Base-by-base conservation (phyloP, 2,113 vertebrate genomes). In the Physeter macrocephalus region DNA sequence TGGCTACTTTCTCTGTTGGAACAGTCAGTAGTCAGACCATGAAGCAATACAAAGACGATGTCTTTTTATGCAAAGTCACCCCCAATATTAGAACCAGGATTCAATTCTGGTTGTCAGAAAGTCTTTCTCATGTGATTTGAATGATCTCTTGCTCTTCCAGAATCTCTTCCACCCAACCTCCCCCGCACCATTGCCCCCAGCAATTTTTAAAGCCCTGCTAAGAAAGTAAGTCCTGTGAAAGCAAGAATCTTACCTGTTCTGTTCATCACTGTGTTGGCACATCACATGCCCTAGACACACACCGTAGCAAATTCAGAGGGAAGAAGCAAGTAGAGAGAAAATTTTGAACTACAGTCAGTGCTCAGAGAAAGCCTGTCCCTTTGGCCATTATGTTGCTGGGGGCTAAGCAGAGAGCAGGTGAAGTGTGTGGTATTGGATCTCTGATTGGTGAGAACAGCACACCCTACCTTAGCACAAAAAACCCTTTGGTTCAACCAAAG, bases 391-490 rank as follows among this genome's bases (percentile, higher is more conserved):
- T 13, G 8, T 34, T 15, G 1, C 71, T 52, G 43, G 39, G 14
- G 18, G 43, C 39, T 29, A 71, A 64, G 41, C 27, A 92, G 46
- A 31, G 3, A 85, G 62, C 6, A 54, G 14, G 34, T 6, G 5
- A 1, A 0, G 34, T n/a, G 34, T 34, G 20, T 46, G 36, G 0
- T 29, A 2, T n/a, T 17, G 5, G 14, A 31, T 52, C 52, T 85
- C 72, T 86, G 41, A n/a, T 27, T n/a, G 9, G 34, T 31, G 49
- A 85, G 17, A 85, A 8, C 1, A 39, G 15, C 6, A 17, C 1
- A 39, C 39, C 46, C 41, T 41, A 2, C 7, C 25, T 67, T 49
- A 29, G 61, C 20, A 20, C 31, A 25, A 1, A 31, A 46, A 77
- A 77, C 20, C 27, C 14, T 85, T 81, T 25, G 29, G 31, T 82